Evolutionary conservation across 2,888 invertebrate genomes (phyloP).

Genomic region (Oligia fasciuncula): DNA sequence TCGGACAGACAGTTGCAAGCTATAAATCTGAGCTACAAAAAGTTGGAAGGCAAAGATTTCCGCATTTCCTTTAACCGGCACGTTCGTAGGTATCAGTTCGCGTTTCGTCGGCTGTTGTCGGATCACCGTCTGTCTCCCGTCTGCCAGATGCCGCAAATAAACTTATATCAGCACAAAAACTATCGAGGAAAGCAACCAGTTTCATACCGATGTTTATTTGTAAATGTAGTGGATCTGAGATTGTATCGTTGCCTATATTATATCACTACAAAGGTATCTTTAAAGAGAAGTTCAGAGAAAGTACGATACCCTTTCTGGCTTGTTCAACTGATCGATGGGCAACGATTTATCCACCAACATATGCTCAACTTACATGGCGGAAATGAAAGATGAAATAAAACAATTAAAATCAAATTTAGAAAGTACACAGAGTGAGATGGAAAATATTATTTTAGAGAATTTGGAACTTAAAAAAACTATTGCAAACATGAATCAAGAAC

Average conservation of each 20-base stretch:
- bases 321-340: background rate
- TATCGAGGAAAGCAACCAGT: background rate
- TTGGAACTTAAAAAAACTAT: too few relatives aligned
- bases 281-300: background rate
- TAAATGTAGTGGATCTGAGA: background rate
- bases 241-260: background rate
- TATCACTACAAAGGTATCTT: too few relatives aligned
- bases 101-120: background rate
- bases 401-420: too few relatives aligned
- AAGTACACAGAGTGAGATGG: too few relatives aligned
- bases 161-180: constrained; percentile 8
- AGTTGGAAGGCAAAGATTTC: background rate
- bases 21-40: constrained; percentile 17
- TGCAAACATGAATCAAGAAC: too few relatives aligned
- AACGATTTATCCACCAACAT: too few relatives aligned
- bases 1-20: background rate
- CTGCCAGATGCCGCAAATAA: constrained; percentile 13
- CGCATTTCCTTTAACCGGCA: background rate
- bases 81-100: background rate
- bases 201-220: background rate
- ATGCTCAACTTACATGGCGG: too few relatives aligned
- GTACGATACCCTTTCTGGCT: background rate
- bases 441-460: too few relatives aligned
- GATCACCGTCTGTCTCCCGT: background rate
- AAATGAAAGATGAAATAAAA: too few relatives aligned